Evolutionary conservation across 2,113 vertebrate genomes (phyloP), one percentile per base, ranked within the genome.

Genomic region (Microcebus tavaratra): DNA sequence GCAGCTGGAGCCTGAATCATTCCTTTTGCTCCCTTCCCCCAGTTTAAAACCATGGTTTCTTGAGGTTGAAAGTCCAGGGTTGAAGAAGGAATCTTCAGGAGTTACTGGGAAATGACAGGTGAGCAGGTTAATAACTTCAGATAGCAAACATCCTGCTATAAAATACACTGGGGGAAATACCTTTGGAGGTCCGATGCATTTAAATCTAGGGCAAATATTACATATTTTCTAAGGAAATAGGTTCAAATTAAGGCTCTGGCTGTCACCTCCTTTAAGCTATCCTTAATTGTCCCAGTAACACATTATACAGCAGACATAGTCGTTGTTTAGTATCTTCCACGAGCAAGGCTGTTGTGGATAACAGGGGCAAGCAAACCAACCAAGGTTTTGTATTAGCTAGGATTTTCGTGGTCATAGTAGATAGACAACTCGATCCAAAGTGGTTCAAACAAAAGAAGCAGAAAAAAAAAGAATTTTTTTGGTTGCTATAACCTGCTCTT

Each of bases 41-140:
- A 21, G 53, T 45, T 83, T 25, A 83, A 96, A 94, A 61, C 34
- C 45, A 11, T 48, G 21, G 27, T 68, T 87, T 89, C 48, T 79
- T 93, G 45, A 91, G 87, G 18, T 75, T 61, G 17, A 82, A 96
- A 75, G 82, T 88, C 57, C 6, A 59, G 55, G 20, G 23, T 14
- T 78, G 29, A 95, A 88, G 70, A 42, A 90, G 42, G 84, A 87
- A 85, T 81, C 12, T 76, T 80, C 2, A 63, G 63, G n/a, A 83
- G 25, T 88, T 91, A 87, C 59, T 92, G 34, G 82, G 76, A 94
- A 92, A 94, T n/a, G 82, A 85, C 34, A 78, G n/a, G 6, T 36
- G 48, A 88, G 63, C 55, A 42, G 20, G 36, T 70, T 36, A 86
- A 67, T 78, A 78, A 53, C 20, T 29, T 75, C 39, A 89, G 84